These are phyloP conservation scores for Sinonovacula constricta DNA, from an alignment of 1,140 invertebrate species.

Conservation along the genomic window DNA sequence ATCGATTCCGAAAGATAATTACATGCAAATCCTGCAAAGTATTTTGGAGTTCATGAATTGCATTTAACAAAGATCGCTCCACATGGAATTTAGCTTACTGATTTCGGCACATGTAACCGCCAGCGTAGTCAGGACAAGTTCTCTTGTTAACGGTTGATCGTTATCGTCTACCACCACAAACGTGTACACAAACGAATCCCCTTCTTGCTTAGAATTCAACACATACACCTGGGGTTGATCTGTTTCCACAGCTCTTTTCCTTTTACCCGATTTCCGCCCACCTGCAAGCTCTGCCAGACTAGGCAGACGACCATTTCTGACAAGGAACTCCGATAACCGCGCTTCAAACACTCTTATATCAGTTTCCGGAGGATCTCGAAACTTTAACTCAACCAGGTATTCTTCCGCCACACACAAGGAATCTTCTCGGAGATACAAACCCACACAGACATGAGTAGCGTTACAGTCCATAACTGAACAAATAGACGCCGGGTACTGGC, in stretches of 20 bases:
- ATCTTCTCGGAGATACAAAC: background rate
- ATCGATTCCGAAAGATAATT: no score
- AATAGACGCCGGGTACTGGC: slow-evolving; percentile 43
- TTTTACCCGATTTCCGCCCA: background rate
- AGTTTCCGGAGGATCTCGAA: background rate
- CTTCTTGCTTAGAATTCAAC: background rate
- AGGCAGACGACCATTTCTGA: slow-evolving; percentile 33
- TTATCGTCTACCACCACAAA: slow-evolving; percentile 31
- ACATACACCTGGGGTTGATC: no score
- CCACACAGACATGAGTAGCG: slow-evolving; percentile 24
- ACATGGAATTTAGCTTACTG: slow-evolving; percentile 10
- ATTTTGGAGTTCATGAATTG: no score
- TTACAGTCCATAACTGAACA: slow-evolving; percentile 23
- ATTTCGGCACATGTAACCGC: slow-evolving; percentile 27
- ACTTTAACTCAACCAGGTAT: slow-evolving; percentile 10
- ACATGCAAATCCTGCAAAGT: no score
- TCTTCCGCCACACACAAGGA: slow-evolving; percentile 4
- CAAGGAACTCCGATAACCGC: slow-evolving; percentile 44
- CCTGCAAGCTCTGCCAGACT: background rate
- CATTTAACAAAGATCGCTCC: background rate
- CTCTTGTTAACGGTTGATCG: slow-evolving; percentile 18
- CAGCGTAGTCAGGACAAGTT: slow-evolving; percentile 14
- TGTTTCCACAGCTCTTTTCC: slow-evolving; percentile 18
- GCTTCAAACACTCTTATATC: slow-evolving; percentile 27
- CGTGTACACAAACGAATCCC: background rate